phyloP scores from a whole-genome alignment of 1,140 invertebrate species.

The Brachionus manjavacas region DNA sequence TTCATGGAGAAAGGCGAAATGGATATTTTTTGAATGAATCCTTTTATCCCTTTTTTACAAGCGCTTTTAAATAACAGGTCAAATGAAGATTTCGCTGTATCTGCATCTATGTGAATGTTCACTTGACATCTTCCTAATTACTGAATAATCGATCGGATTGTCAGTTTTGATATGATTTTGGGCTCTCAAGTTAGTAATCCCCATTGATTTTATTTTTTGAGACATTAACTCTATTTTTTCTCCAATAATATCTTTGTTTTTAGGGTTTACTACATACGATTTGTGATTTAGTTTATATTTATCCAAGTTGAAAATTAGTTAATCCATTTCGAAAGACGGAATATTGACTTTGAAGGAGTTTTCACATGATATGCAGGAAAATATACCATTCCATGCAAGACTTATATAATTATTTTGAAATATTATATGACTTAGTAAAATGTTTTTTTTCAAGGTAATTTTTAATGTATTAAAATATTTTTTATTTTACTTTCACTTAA shows the following conservation, averaged over 20 bases:
- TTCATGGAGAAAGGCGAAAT: background rate
- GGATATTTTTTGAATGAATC: background rate
- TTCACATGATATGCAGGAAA: background rate
- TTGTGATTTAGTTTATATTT: conserved; percentile 21
- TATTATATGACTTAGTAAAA: no score
- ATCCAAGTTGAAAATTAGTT: background rate
- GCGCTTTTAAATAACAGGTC: background rate
- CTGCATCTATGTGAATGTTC: background rate
- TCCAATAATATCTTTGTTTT: background rate
- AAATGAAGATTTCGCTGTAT: background rate
- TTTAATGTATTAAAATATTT: no score
- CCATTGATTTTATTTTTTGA: background rate
- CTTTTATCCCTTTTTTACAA: conserved; percentile 6
- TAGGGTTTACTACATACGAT: background rate
- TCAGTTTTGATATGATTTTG: background rate
- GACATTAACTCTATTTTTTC: background rate
- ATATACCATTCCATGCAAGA: conserved; percentile 9
- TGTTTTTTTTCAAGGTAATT: background rate
- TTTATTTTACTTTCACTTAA: no score
- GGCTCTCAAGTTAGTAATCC: background rate
- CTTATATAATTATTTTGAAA: no score
- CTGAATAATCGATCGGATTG: background rate
- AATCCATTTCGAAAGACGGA: background rate
- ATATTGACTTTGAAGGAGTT: background rate
- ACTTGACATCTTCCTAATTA: background rate